Conservation (phyloP, 1,140 invertebrate genomes). For the Neodiprion fabricii region DNA sequence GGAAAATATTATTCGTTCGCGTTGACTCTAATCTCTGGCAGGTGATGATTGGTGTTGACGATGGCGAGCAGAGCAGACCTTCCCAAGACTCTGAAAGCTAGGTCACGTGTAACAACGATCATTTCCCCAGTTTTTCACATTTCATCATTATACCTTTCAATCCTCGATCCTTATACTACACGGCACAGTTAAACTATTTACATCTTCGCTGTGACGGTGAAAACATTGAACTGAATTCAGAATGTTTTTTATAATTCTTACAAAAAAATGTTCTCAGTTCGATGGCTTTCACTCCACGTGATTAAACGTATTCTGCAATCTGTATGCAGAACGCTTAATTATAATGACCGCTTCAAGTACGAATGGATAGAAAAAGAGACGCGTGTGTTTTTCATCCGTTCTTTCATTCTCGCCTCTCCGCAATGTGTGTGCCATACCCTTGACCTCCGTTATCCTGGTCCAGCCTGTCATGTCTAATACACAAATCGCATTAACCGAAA, state of each 20-base stretch:
- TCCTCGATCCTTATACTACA: not conserved
- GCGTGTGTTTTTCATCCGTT: too few relatives aligned
- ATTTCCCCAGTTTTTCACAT: slow-evolving; percentile 54
- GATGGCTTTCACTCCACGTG: too few relatives aligned
- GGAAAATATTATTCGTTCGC: slow-evolving; percentile 59
- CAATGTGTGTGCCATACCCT: too few relatives aligned
- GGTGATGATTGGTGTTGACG: slow-evolving; percentile 32
- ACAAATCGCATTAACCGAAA: not conserved
- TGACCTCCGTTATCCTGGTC: not conserved
- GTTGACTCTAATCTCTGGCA: slow-evolving; percentile 53
- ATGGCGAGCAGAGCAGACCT: slow-evolving; percentile 11
- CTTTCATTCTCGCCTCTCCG: too few relatives aligned
- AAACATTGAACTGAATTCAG: slow-evolving; percentile 8
- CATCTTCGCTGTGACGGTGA: not conserved
- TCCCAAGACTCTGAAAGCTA: not conserved
- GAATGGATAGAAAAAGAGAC: too few relatives aligned
- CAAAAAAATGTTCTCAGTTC: slow-evolving; percentile 1
- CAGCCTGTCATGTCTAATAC: not conserved
- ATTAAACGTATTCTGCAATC: not conserved
- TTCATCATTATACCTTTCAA: not conserved
- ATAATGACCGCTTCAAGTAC: too few relatives aligned
- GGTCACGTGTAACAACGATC: slow-evolving; percentile 54
- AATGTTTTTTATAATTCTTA: not conserved
- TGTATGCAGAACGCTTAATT: not conserved
- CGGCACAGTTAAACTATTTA: too few relatives aligned